Percentiles rank a stretch among this genome's conserved stretches.
Evolutionary conservation across 2,888 invertebrate species (phyloP).

Genomic region (Ashinkailepas kermadecensis): DNA sequence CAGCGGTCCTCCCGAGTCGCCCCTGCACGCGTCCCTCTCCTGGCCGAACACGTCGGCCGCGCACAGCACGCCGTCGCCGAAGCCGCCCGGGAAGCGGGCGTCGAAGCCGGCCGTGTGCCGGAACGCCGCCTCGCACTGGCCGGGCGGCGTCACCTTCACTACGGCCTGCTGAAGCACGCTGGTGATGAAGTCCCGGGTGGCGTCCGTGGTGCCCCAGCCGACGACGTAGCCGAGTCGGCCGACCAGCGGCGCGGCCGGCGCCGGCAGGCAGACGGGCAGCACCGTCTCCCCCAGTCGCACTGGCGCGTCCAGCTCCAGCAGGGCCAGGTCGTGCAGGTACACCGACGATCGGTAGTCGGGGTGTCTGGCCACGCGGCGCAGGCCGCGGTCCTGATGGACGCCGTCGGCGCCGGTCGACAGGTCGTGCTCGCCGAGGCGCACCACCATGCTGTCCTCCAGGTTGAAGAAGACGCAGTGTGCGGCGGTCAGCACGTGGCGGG

Average conservation of each 20-base stretch:
- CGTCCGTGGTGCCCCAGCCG: not conserved
- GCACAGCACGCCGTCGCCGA: no score
- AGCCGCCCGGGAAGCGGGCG: conserved; percentile 49
- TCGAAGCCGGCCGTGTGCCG: not conserved
- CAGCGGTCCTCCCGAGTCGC: conserved; percentile 86
- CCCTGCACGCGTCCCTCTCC: no score
- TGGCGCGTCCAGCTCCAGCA: not conserved
- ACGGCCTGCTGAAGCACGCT: not conserved
- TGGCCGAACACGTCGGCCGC: no score
- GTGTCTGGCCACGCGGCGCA: not conserved
- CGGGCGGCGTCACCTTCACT: not conserved
- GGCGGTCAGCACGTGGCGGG: not conserved
- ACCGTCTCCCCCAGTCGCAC: not conserved
- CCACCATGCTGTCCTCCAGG: not conserved
- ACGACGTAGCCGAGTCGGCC: not conserved
- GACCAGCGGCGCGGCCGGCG: no score
- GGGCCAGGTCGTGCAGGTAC: not conserved
- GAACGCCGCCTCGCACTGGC: not conserved
- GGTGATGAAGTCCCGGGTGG: not conserved
- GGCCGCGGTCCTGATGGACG: not conserved
- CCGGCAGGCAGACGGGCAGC: not conserved
- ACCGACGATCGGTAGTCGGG: not conserved
- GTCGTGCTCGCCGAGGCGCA: no score
- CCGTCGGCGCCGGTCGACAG: not conserved
- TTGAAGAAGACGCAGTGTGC: not conserved